Conservation (phyloP, 2,113 vertebrate genomes). For the Clarias batrachus region DNA sequence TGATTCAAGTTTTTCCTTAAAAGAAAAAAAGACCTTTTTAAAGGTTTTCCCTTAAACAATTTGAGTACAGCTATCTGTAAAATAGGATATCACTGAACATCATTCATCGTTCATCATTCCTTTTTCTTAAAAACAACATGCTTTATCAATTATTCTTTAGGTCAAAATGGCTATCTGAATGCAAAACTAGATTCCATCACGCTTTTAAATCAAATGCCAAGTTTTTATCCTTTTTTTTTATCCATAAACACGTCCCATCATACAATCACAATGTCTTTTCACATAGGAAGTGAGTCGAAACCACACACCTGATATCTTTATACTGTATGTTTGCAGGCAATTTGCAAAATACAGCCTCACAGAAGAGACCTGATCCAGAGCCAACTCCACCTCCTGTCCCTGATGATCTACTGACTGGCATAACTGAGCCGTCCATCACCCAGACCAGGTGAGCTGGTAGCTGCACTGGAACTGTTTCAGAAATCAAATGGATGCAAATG, state of each 20-base stretch:
- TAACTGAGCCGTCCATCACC: too few species aligned
- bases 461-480: too few species aligned
- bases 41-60: neutral
- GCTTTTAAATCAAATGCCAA: neutral
- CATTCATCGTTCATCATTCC: neutral
- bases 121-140: neutral
- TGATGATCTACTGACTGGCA: too few species aligned
- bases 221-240: neutral
- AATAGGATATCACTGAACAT: neutral
- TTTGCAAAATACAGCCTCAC: neutral
- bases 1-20: neutral
- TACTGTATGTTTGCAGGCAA: constrained; percentile 18
- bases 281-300: neutral
- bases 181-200: neutral
- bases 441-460: too few species aligned
- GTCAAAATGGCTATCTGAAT: neutral
- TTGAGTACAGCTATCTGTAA: neutral
- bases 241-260: neutral
- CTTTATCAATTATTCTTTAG: neutral
- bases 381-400: constrained; percentile 39
- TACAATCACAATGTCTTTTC: neutral
- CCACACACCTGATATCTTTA: neutral
- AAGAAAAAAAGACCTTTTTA: too few species aligned
- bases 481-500: too few species aligned
- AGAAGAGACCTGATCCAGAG: constrained; percentile 56